These are phyloP conservation scores for Dolichallabes microphthalmus DNA, from an alignment of 2,113 vertebrate species.

Conservation along the genomic window DNA sequence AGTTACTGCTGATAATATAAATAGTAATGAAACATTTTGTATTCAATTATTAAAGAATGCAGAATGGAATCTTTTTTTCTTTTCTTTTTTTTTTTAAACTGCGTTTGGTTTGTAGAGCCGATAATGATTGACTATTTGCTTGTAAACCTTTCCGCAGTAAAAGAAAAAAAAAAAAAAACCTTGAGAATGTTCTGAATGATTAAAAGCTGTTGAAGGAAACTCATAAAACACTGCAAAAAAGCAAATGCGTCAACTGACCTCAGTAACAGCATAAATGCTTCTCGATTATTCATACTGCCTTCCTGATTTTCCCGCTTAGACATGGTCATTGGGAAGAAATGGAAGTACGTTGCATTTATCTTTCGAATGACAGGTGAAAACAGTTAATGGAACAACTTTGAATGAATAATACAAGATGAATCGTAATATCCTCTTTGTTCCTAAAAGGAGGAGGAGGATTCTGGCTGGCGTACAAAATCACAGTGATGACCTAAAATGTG, in stretches of 20 bases:
- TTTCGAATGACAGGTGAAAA: not conserved
- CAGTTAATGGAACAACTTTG: not conserved
- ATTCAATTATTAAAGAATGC: not conserved
- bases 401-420: too few relatives aligned
- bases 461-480: not conserved
- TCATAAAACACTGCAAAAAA: not conserved
- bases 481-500: not conserved
- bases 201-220: conserved; percentile 1
- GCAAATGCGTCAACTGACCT: not conserved
- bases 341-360: not conserved
- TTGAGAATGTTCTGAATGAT: not conserved
- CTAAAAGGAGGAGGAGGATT: not conserved
- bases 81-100: not conserved
- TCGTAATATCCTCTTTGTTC: not conserved
- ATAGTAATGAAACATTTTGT: not conserved
- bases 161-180: too few relatives aligned
- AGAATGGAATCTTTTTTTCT: not conserved
- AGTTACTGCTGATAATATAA: not conserved
- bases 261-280: not conserved
- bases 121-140: not conserved
- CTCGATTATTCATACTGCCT: too few relatives aligned
- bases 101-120: not conserved
- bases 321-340: not conserved
- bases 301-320: not conserved
- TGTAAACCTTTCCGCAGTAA: not conserved